These are phyloP conservation scores for Tiliqua scincoides DNA, from an alignment of 2,113 vertebrate species.

Conservation along the genomic window DNA sequence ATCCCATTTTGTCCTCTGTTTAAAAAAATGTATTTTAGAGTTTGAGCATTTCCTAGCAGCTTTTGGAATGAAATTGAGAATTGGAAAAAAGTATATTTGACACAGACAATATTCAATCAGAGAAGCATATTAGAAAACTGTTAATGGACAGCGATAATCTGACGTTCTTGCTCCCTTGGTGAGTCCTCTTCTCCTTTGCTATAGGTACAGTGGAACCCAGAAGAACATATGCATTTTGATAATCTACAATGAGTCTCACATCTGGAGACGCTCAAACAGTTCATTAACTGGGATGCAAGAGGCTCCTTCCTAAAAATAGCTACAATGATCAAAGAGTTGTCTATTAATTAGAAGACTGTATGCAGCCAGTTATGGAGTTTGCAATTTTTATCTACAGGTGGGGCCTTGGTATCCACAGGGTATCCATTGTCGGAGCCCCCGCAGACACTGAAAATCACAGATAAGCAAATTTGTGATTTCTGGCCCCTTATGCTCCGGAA, in stretches of 20 bases:
- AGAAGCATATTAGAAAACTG: not conserved
- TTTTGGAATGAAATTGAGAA: not conserved
- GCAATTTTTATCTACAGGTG: not conserved
- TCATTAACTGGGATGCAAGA: not conserved
- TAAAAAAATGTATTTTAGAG: not conserved
- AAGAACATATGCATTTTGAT: not conserved
- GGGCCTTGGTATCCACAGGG: too few species aligned
- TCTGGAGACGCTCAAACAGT: not conserved
- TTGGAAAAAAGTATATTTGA: not conserved
- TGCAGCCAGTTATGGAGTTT: not conserved
- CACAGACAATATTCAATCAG: not conserved
- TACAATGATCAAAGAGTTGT: not conserved
- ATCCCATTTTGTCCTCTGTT: not conserved
- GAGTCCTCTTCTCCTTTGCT: too few species aligned
- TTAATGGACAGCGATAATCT: too few species aligned
- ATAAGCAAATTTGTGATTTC: too few species aligned
- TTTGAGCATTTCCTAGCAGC: not conserved
- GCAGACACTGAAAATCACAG: too few species aligned
- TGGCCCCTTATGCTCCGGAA: too few species aligned
- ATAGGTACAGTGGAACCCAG: too few species aligned
- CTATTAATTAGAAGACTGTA: not conserved
- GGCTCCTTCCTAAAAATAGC: not conserved
- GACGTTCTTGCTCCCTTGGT: not conserved
- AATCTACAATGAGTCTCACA: not conserved
- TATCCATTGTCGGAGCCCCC: too few species aligned